A percentile compares a stretch with the other conserved stretches of the same genome.
phyloP scores from a whole-genome alignment of 2,888 invertebrate genomes.

The Rugalucina vietnamica region DNA sequence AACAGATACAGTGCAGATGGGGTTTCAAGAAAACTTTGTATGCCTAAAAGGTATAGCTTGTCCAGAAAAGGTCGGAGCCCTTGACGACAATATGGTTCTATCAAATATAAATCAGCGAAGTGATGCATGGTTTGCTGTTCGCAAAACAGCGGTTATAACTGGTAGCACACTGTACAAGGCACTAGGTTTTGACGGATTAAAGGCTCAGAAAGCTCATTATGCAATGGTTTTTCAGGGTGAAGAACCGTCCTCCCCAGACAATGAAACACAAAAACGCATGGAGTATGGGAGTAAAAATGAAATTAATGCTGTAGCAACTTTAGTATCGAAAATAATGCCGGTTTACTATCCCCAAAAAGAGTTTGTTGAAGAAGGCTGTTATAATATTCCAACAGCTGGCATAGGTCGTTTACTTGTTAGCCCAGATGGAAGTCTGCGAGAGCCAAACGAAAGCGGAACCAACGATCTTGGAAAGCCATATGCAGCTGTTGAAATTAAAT shows the following conservation, averaged over 20 bases:
- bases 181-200: slow-evolving; percentile 3
- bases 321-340: slow-evolving; percentile 8
- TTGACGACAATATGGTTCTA: no score
- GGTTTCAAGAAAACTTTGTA: no score
- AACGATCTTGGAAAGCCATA: no score
- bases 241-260: background rate
- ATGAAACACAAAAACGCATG: background rate
- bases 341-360: slow-evolving; percentile 7
- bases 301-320: slow-evolving; percentile 22
- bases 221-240: background rate
- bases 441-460: no score
- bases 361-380: slow-evolving; percentile 24
- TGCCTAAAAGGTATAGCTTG: no score
- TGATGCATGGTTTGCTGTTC: background rate
- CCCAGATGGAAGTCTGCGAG: no score
- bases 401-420: no score
- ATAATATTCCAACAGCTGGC: no score
- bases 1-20: background rate
- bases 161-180: slow-evolving; percentile 14
- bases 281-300: slow-evolving; percentile 24
- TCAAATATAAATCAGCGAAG: background rate
- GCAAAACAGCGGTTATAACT: background rate
- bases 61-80: no score
- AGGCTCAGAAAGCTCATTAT: slow-evolving; percentile 10
- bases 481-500: no score